Percentiles rank a stretch among this genome's conserved stretches.
phyloP scores from a whole-genome alignment of 2,113 vertebrate species.

The Ceyx margarethae region DNA sequence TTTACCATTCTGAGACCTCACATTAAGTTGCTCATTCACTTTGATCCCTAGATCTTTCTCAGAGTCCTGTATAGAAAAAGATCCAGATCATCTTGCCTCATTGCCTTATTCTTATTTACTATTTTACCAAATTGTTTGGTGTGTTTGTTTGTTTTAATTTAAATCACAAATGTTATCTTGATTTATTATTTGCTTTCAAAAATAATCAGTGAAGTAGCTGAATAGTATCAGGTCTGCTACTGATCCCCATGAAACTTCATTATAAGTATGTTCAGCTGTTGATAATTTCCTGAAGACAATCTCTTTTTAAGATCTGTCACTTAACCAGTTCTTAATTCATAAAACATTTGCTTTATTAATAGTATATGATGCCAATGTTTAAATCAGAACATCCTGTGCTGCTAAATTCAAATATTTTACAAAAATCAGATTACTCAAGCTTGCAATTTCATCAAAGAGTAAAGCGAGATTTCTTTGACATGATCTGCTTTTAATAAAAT shows the following conservation, averaged over 20 bases:
- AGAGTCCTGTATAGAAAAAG: not conserved
- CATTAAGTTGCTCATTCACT: not conserved
- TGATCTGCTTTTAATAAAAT: constrained; percentile 55
- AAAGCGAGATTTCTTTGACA: constrained; percentile 56
- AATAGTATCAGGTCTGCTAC: constrained; percentile 33
- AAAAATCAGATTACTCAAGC: constrained; percentile 50
- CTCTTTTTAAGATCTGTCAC: constrained; percentile 58
- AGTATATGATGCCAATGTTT: constrained; percentile 45
- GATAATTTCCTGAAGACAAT: constrained; percentile 61
- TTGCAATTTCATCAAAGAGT: constrained; percentile 54
- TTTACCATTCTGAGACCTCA: not conserved
- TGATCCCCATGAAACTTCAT: constrained; percentile 27
- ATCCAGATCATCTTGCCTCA: not conserved
- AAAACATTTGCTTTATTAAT: constrained; percentile 65
- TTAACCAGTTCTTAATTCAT: constrained; percentile 61
- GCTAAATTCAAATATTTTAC: constrained; percentile 53
- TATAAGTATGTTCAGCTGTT: constrained; percentile 58
- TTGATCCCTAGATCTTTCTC: not conserved
- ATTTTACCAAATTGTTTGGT: not conserved
- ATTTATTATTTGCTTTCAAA: constrained; percentile 52
- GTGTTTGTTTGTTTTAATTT: not conserved
- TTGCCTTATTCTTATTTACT: not conserved
- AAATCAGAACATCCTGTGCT: constrained; percentile 56
- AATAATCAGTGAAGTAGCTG: not conserved
- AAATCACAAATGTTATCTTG: constrained; percentile 23